These are phyloP conservation scores for Ceratina japonica DNA, from an alignment of 1,140 invertebrate species.

Conservation along the genomic window DNA sequence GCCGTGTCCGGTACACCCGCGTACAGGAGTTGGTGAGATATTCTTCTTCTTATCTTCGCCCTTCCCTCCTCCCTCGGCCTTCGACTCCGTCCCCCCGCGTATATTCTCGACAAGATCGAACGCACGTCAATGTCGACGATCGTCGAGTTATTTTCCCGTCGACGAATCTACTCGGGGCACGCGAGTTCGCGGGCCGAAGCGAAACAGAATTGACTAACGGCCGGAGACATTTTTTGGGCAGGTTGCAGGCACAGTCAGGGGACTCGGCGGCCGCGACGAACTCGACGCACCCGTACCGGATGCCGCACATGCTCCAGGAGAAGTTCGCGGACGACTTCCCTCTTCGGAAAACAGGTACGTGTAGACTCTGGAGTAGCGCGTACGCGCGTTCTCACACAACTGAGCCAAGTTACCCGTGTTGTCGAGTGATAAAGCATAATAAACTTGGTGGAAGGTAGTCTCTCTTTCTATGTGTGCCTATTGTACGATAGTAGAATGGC, in stretches of 20 bases:
- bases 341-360: constrained; percentile 94
- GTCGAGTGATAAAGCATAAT: constrained; percentile 34
- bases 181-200: neutral
- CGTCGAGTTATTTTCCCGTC: too few species aligned
- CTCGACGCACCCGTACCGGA: constrained; percentile 84
- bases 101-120: neutral
- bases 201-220: constrained; percentile 33
- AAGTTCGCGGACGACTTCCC: constrained; percentile 89
- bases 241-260: constrained; percentile 76
- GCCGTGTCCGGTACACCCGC: constrained; percentile 83
- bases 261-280: constrained; percentile 78
- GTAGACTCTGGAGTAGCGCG: neutral
- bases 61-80: too few species aligned
- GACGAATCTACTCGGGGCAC: neutral
- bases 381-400: neutral
- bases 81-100: neutral
- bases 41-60: neutral
- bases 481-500: constrained; percentile 73
- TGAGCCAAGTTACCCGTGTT: constrained; percentile 18
- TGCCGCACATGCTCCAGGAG: constrained; percentile 81
- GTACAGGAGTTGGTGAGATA: constrained; percentile 89
- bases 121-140: too few species aligned
- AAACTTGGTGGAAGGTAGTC: constrained; percentile 54
- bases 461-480: constrained; percentile 53
- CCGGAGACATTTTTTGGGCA: constrained; percentile 40